Evolutionary conservation across 1,140 invertebrate genomes (phyloP).

Genomic region (Orchesella cincta): DNA sequence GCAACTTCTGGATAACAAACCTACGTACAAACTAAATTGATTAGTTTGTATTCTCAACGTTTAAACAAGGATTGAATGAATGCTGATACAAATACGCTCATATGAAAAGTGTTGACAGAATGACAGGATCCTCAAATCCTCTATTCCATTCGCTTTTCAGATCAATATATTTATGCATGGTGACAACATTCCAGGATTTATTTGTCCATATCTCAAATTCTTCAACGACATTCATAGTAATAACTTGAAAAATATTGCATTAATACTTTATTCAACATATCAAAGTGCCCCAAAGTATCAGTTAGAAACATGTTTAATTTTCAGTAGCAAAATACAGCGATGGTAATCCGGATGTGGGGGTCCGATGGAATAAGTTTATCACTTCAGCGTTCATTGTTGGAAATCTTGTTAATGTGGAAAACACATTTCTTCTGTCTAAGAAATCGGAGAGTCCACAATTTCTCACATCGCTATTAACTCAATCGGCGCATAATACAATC

Average conservation of each 20-base stretch:
- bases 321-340: too few species aligned
- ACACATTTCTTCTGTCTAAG: not conserved
- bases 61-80: not conserved
- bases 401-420: not conserved
- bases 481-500: not conserved
- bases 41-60: not conserved
- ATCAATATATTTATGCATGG: not conserved
- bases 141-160: not conserved
- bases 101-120: slow-evolving; percentile 25
- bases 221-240: too few species aligned
- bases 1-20: not conserved
- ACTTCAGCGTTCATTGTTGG: not conserved
- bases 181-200: not conserved
- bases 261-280: too few species aligned
- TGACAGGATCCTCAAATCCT: not conserved
- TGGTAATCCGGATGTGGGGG: too few species aligned
- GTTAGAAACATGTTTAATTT: too few species aligned
- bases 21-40: slow-evolving; percentile 24
- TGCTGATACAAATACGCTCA: slow-evolving; percentile 14
- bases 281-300: too few species aligned
- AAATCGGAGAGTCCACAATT: not conserved
- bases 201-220: not conserved
- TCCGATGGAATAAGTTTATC: too few species aligned
- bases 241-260: too few species aligned
- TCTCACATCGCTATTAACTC: not conserved